phyloP scores from a whole-genome alignment of 2,888 invertebrate genomes.

The Hemistola chrysoprasaria region DNA sequence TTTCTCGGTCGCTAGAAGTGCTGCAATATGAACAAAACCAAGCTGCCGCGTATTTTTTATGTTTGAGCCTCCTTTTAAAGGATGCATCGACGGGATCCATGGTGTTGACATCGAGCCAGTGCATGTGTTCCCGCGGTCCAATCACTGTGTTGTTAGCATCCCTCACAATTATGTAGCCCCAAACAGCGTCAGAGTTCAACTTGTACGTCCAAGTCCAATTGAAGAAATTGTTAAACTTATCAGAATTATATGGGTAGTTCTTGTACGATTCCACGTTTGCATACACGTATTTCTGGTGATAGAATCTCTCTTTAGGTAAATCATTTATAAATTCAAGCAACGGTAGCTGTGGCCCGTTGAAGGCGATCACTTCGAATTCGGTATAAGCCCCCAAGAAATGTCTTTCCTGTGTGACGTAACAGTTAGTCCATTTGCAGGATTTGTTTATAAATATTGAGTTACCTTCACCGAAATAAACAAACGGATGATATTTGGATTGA shows the following conservation, averaged over 20 bases:
- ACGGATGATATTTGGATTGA: conserved; percentile 45
- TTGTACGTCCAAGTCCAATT: conserved; percentile 73
- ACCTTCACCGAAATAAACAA: conserved; percentile 51
- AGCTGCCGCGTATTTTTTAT: conserved; percentile 48
- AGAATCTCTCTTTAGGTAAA: conserved; percentile 39
- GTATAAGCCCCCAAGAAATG: conserved; percentile 41
- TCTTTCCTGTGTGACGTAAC: conserved; percentile 54
- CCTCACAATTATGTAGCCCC: conserved; percentile 53
- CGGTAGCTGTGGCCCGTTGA: conserved; percentile 51
- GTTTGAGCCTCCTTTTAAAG: conserved; percentile 33
- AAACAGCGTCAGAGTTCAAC: conserved; percentile 54
- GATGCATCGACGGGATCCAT: conserved; percentile 38
- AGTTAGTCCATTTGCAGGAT: conserved; percentile 54
- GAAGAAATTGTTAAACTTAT: conserved; percentile 51
- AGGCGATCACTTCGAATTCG: conserved; percentile 53
- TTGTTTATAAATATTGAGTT: conserved; percentile 45
- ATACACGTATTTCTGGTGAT: conserved; percentile 57
- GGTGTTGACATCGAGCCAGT: conserved; percentile 41
- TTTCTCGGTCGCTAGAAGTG: conserved; percentile 50
- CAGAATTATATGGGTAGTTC: conserved; percentile 48
- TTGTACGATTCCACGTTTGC: conserved; percentile 56
- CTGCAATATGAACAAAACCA: conserved; percentile 63
- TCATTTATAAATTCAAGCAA: conserved; percentile 26
- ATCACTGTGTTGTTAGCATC: conserved; percentile 44
- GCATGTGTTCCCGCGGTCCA: conserved; percentile 44